phyloP scores from a whole-genome alignment of 2,888 invertebrate species.

The Exocentrus adspersus region DNA sequence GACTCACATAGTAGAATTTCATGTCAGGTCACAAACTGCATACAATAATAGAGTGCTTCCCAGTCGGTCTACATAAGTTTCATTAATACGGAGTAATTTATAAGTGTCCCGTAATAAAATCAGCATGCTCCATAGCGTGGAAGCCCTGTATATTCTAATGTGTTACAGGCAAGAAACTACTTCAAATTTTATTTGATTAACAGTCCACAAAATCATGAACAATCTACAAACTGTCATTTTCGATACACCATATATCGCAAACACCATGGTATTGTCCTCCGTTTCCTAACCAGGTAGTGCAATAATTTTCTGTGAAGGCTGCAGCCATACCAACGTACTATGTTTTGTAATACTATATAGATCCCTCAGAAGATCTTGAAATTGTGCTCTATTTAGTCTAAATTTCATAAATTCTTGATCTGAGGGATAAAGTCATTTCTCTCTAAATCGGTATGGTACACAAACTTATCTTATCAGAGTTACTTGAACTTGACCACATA shows the following conservation, averaged over 20 bases:
- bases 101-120: slow-evolving; percentile 37
- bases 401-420: background rate
- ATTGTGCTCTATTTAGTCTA: background rate
- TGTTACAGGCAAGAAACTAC: background rate
- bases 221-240: slow-evolving; percentile 44
- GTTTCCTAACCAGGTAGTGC: slow-evolving; percentile 42
- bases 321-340: slow-evolving; percentile 30
- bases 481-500: too few relatives aligned
- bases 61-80: slow-evolving; percentile 45
- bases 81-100: slow-evolving; percentile 41
- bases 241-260: slow-evolving; percentile 45
- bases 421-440: background rate
- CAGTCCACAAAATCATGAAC: slow-evolving; percentile 35
- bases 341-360: slow-evolving; percentile 14
- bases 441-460: too few relatives aligned
- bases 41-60: slow-evolving; percentile 44
- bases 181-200: slow-evolving; percentile 39
- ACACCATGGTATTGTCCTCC: slow-evolving; percentile 30
- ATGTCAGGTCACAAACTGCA: slow-evolving; percentile 41
- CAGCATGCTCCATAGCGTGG: slow-evolving; percentile 37
- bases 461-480: too few relatives aligned
- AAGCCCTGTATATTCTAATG: slow-evolving; percentile 24
- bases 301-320: slow-evolving; percentile 29
- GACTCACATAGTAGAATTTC: slow-evolving; percentile 32
- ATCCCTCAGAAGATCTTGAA: slow-evolving; percentile 6